Percentiles rank a stretch among this genome's conserved stretches.
These are phyloP conservation scores for Trichoplusia ni DNA, from an alignment of 1,140 invertebrate species.

Conservation along the genomic window DNA sequence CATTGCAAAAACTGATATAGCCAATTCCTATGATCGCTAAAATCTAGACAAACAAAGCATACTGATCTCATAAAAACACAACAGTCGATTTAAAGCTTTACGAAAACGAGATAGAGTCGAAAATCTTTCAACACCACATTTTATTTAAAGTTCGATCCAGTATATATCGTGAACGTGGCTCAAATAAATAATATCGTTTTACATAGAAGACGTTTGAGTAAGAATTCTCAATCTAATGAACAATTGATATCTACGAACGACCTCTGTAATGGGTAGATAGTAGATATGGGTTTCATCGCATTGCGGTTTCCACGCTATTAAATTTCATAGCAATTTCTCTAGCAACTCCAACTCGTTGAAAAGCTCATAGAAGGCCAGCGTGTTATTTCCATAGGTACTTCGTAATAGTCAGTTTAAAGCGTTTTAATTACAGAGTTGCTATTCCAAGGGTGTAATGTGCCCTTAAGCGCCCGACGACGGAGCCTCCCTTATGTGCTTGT, in stretches of 20 bases:
- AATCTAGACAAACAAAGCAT: constrained; percentile 20
- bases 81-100: background rate
- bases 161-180: background rate
- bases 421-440: constrained; percentile 74
- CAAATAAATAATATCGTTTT: constrained; percentile 6
- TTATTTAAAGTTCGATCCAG: background rate
- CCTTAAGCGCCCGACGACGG: constrained; percentile 60
- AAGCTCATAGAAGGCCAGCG: constrained; percentile 10
- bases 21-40: background rate
- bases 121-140: background rate
- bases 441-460: constrained; percentile 69
- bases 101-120: background rate
- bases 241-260: background rate
- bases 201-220: background rate
- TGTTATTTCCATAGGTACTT: constrained; percentile 46
- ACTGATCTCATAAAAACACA: background rate
- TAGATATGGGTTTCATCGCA: constrained; percentile 9
- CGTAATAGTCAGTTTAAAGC: constrained; percentile 72
- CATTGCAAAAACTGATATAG: background rate
- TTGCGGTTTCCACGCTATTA: constrained; percentile 2
- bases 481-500: constrained; percentile 56
- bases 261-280: background rate
- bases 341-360: constrained; percentile 17
- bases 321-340: constrained; percentile 23
- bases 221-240: constrained; percentile 11